Base-by-base conservation (phyloP, 2,797 vertebrate species). In the Eidolon dupreanum region DNA sequence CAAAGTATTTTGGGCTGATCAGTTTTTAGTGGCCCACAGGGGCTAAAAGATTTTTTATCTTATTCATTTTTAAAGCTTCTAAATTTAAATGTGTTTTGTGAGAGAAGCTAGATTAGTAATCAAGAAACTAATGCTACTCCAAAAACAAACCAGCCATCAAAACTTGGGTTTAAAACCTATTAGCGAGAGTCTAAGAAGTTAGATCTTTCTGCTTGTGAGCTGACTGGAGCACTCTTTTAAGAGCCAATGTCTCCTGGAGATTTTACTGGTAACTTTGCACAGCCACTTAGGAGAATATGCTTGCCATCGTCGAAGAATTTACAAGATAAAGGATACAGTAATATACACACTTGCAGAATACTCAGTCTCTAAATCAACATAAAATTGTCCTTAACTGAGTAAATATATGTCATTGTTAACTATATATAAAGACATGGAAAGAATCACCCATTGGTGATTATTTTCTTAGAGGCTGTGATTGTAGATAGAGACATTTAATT, bases 1-100 rank as follows among this genome's bases (percentile, higher is more conserved):
- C 36, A 49, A 95, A 93, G 31, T 91, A 77, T 84, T 96, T 94
- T 94, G 88, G 89, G 51, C 79, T 83, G 55, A 90, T 95, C 28
- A 61, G 43, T 53, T 92, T 94, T 93, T 97, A 95, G 85, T 93
- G 66, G 51, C 46, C 93, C 33, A 55, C 0, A 11, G 22, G 33
- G 71, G 6, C 91, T 65, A 65, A 93, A 66, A 7, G 10, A 66
- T 84, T 81, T 88, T 77, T 66, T 41, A 17, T 55, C 17, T 70
- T 87, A 20, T 41, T 94, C 95, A 85, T 49, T 91, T 96, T 87
- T 65, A 94, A 86, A 93, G 87, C 71, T 51, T 92, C 66, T 66
- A n/a, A 88, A 85, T 53, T 85, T 61, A 78, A 96, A 78, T 82
- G 53, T 94, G 49, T 65, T 95, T n/a, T 93, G 33, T 92, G 53